Percentiles rank a stretch among this genome's conserved stretches.
Evolutionary conservation across 1,140 invertebrate genomes (phyloP).

Genomic region (Drosophila kepulauana): DNA sequence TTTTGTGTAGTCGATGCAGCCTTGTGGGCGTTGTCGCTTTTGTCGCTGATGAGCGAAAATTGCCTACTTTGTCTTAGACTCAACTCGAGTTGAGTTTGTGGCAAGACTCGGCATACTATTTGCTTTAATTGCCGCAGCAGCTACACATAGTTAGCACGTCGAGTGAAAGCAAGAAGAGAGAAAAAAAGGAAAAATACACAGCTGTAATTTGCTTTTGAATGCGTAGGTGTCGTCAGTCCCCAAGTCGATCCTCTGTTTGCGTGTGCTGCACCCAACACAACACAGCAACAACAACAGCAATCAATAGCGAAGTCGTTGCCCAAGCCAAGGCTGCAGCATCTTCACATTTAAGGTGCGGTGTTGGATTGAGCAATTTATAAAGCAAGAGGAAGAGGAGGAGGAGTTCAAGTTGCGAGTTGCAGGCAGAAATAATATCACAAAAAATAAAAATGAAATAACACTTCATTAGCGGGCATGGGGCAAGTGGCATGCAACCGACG

Average conservation of each 20-base stretch:
- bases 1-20: slow-evolving; percentile 13
- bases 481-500: slow-evolving; percentile 44
- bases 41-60: slow-evolving; percentile 62
- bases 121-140: slow-evolving; percentile 70
- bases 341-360: slow-evolving; percentile 66
- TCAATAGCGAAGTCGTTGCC: slow-evolving; percentile 16
- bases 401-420: background rate
- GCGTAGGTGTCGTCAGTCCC: slow-evolving; percentile 42
- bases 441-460: slow-evolving; percentile 68
- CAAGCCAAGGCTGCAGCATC: slow-evolving; percentile 35
- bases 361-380: slow-evolving; percentile 76
- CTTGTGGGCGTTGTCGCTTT: slow-evolving; percentile 51
- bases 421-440: slow-evolving; percentile 36
- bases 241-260: slow-evolving; percentile 26
- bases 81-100: no score
- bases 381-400: background rate
- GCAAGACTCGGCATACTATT: slow-evolving; percentile 47
- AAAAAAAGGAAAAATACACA: background rate
- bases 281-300: background rate
- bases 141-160: slow-evolving; percentile 20
- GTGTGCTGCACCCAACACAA: slow-evolving; percentile 54
- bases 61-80: slow-evolving; percentile 55
- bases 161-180: slow-evolving; percentile 21
- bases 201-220: slow-evolving; percentile 34
- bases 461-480: slow-evolving; percentile 65